These are phyloP conservation scores for Crambe crambe DNA, from an alignment of 37 sponge, comb jelly and placozoan genomes.

Conservation along the genomic window DNA sequence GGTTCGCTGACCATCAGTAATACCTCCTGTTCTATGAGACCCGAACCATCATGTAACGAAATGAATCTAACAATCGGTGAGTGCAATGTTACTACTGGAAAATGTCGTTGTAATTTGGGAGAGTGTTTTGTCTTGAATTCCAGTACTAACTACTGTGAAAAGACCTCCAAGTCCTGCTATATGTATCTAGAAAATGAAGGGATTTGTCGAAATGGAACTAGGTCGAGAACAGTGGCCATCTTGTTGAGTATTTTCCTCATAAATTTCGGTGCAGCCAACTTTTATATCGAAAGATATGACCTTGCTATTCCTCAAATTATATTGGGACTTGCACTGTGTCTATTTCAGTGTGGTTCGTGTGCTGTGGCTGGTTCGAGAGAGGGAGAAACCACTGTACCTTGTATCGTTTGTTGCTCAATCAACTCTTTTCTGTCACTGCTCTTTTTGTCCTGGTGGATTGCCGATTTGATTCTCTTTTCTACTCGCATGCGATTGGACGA, in stretches of 20 bases:
- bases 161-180: conserved; percentile 28
- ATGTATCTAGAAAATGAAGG: neutral
- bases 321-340: conserved; percentile 54
- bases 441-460: conserved; percentile 81
- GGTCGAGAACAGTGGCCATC: conserved; percentile 46
- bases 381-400: conserved; percentile 33
- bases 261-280: conserved; percentile 83
- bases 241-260: conserved; percentile 73
- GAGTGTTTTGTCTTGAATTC: neutral
- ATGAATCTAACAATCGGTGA: conserved; percentile 11
- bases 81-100: conserved; percentile 14
- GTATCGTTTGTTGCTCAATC: conserved; percentile 61
- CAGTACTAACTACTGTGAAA: conserved; percentile 16
- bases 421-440: conserved; percentile 56
- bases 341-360: conserved; percentile 73
- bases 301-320: conserved; percentile 77
- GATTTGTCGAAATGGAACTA: conserved; percentile 27
- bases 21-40: neutral
- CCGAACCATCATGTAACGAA: neutral
- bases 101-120: conserved; percentile 15
- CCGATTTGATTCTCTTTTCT: conserved; percentile 78
- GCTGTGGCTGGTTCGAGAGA: conserved; percentile 31
- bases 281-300: conserved; percentile 74
- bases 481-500: conserved; percentile 51
- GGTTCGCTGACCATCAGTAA: neutral